Percentiles rank a stretch among this genome's conserved stretches.
These are phyloP conservation scores for Garra rufa DNA, from an alignment of 2,113 vertebrate genomes.

Conservation along the genomic window DNA sequence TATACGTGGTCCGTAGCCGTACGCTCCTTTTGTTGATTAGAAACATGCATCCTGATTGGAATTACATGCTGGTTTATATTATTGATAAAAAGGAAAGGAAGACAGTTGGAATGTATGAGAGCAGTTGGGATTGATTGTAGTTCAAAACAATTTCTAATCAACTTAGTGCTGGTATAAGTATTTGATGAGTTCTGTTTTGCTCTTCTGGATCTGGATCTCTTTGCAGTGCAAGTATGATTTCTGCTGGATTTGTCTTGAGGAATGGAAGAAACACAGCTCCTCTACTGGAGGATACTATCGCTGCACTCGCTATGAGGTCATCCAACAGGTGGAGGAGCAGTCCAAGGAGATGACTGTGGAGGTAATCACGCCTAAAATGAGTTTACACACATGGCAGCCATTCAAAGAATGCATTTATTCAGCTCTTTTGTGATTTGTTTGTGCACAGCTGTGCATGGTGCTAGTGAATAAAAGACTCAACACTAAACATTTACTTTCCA, in stretches of 20 bases:
- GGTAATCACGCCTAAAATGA: neutral
- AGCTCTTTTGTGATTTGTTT: neutral
- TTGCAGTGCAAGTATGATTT: slow-evolving; percentile 51
- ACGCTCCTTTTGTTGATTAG: slow-evolving; percentile 14
- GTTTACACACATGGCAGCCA: neutral
- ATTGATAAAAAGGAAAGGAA: slow-evolving; percentile 3
- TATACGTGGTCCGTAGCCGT: neutral
- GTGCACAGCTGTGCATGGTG: neutral
- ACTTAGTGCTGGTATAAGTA: neutral
- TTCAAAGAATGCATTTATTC: neutral
- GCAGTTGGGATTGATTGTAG: neutral
- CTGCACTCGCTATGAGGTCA: slow-evolving; percentile 95
- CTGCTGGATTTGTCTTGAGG: slow-evolving; percentile 47
- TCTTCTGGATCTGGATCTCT: neutral
- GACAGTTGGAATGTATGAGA: neutral
- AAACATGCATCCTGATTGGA: slow-evolving; percentile 21
- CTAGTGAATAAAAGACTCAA: neutral
- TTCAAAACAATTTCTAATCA: neutral
- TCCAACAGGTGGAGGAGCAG: slow-evolving; percentile 95
- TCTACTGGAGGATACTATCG: slow-evolving; percentile 97
- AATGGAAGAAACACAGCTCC: slow-evolving; percentile 85
- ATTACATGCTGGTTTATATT: neutral
- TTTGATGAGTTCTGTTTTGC: neutral
- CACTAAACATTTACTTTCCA: neutral
- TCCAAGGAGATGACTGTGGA: slow-evolving; percentile 82